Percentiles rank a stretch among this genome's conserved stretches.
Conservation (phyloP, 2,888 invertebrate genomes). For the Strigamia transsilvanica region DNA sequence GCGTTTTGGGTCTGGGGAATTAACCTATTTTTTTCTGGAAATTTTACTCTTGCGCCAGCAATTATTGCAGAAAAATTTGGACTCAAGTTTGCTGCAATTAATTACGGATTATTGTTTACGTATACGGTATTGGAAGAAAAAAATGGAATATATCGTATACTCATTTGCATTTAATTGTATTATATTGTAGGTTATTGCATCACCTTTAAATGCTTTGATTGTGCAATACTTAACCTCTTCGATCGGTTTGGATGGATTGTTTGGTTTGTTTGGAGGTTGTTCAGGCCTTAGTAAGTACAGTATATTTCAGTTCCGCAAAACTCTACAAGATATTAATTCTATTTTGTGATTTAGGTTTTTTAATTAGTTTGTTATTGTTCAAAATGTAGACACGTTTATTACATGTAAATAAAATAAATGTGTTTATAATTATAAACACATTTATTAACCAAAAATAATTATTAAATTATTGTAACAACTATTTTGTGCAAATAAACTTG, state of each 20-base stretch:
- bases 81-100: conserved; percentile 60
- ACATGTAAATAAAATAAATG: no score
- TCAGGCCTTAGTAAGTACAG: background rate
- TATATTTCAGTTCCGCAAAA: no score
- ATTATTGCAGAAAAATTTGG: conserved; percentile 63
- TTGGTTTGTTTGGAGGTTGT: background rate
- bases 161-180: no score
- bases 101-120: conserved; percentile 62
- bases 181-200: background rate
- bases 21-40: conserved; percentile 62
- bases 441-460: no score
- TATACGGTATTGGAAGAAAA: conserved; percentile 61
- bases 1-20: conserved; percentile 62
- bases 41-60: conserved; percentile 63
- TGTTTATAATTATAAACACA: no score
- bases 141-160: no score
- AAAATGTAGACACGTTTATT: no score
- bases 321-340: background rate
- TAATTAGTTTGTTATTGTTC: background rate
- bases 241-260: background rate
- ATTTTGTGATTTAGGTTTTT: background rate
- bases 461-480: no score
- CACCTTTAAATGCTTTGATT: background rate
- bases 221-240: background rate
- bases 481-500: no score